A percentile compares a stretch with the other conserved stretches of the same genome.
phyloP scores from a whole-genome alignment of 2,888 invertebrate genomes.

The Acronicta alni region DNA sequence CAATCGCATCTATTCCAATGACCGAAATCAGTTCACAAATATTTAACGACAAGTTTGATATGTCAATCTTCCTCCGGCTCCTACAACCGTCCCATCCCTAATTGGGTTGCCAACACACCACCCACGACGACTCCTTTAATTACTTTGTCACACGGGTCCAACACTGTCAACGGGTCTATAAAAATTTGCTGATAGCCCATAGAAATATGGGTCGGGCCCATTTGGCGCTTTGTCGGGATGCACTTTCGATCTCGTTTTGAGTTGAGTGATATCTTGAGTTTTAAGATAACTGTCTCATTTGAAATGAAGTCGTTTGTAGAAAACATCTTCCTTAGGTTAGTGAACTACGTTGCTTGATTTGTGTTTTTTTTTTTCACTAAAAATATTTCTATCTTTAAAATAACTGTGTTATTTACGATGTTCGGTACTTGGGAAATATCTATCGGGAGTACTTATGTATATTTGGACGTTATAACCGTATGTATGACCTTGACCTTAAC shows the following conservation, averaged over 20 bases:
- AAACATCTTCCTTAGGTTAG: background rate
- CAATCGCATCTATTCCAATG: no score
- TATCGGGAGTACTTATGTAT: no score
- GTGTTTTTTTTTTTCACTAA: no score
- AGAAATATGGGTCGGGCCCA: slow-evolving; percentile 13
- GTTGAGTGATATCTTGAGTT: slow-evolving; percentile 23
- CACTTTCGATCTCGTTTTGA: slow-evolving; percentile 38
- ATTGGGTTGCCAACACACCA: slow-evolving; percentile 34
- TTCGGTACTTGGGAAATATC: no score
- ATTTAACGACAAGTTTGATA: background rate
- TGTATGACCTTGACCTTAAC: no score
- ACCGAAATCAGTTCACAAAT: background rate
- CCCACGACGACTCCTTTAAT: slow-evolving; percentile 43
- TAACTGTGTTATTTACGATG: no score
- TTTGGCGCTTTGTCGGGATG: slow-evolving; percentile 11
- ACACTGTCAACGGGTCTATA: slow-evolving; percentile 44
- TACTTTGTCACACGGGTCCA: slow-evolving; percentile 29
- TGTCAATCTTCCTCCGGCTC: background rate
- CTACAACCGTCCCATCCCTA: slow-evolving; percentile 18
- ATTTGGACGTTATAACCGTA: no score
- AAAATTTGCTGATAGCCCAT: slow-evolving; percentile 36
- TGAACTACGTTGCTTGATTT: background rate
- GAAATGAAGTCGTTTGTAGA: background rate
- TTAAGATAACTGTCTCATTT: background rate
- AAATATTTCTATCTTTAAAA: no score